phyloP scores from a whole-genome alignment of 2,113 vertebrate genomes.

The Lanius collurio region DNA sequence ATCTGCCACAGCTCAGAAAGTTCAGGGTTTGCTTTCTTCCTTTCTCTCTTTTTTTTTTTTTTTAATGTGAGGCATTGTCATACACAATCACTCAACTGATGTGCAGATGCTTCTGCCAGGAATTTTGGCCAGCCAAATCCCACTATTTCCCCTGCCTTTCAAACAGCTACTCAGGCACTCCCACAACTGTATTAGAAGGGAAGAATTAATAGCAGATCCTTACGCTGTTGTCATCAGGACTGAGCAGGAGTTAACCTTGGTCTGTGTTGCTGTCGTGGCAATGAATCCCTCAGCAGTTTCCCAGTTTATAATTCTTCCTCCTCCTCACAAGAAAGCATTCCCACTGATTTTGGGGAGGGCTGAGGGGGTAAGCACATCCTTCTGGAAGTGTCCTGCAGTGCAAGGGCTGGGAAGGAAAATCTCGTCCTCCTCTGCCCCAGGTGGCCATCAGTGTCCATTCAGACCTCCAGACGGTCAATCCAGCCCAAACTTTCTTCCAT shows the following conservation, averaged over 20 bases:
- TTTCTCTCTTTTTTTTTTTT: background rate
- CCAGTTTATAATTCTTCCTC: background rate
- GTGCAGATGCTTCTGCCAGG: background rate
- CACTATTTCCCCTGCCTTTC: background rate
- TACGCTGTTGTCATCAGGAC: background rate
- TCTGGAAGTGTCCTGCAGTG: accelerated
- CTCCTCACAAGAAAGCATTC: background rate
- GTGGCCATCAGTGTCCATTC: background rate
- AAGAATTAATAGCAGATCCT: background rate
- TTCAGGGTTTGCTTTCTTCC: background rate
- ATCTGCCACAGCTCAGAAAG: background rate
- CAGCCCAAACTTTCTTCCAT: background rate
- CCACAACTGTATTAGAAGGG: background rate
- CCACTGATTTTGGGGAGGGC: background rate
- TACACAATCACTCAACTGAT: background rate
- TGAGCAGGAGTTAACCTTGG: background rate
- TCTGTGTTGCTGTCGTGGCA: background rate
- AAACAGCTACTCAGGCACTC: background rate
- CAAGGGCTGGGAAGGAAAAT: background rate
- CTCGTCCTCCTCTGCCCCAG: accelerated
- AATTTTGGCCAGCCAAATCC: background rate
- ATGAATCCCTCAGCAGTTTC: background rate
- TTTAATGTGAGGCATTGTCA: background rate
- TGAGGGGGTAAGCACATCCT: background rate
- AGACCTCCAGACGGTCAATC: background rate